A percentile compares a stretch with the other conserved stretches of the same genome.
These are phyloP conservation scores for Silurus lanzhouensis DNA, from an alignment of 2,797 vertebrate species.

Conservation along the genomic window DNA sequence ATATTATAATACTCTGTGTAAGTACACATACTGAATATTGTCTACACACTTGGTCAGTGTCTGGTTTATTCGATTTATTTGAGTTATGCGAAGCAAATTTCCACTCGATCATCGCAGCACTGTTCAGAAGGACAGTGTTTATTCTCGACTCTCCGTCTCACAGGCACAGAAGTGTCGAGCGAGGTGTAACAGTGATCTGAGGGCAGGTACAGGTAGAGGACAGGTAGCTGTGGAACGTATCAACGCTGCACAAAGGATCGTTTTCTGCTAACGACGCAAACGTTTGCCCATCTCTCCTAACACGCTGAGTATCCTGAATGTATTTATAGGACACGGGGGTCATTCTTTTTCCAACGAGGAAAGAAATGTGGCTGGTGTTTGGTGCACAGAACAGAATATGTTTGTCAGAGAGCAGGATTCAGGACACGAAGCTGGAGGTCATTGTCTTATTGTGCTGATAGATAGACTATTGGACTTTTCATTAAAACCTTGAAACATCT, in stretches of 20 bases:
- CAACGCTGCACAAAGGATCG: conserved; percentile 37
- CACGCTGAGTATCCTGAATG: conserved; percentile 18
- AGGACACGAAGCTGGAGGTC: not conserved
- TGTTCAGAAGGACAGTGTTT: not conserved
- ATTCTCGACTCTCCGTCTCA: not conserved
- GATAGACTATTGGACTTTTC: too few relatives aligned
- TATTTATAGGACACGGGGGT: conserved; percentile 36
- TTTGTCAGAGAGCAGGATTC: not conserved
- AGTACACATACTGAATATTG: not conserved
- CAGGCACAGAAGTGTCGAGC: not conserved
- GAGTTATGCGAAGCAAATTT: too few relatives aligned
- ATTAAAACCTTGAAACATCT: too few relatives aligned
- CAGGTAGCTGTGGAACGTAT: conserved; percentile 18
- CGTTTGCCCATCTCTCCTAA: conserved; percentile 45
- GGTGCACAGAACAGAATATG: not conserved
- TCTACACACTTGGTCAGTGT: not conserved
- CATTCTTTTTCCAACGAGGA: not conserved
- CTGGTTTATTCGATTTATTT: too few relatives aligned
- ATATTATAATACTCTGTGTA: not conserved
- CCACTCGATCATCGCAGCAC: too few relatives aligned
- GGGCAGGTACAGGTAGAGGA: conserved; percentile 46
- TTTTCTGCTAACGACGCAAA: conserved; percentile 52
- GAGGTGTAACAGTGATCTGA: conserved; percentile 50
- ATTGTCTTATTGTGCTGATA: not conserved
- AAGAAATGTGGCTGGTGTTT: not conserved